Percentiles rank a stretch among this genome's conserved stretches.
phyloP scores from a whole-genome alignment of 1,140 invertebrate genomes.

The Listronotus bonariensis region DNA sequence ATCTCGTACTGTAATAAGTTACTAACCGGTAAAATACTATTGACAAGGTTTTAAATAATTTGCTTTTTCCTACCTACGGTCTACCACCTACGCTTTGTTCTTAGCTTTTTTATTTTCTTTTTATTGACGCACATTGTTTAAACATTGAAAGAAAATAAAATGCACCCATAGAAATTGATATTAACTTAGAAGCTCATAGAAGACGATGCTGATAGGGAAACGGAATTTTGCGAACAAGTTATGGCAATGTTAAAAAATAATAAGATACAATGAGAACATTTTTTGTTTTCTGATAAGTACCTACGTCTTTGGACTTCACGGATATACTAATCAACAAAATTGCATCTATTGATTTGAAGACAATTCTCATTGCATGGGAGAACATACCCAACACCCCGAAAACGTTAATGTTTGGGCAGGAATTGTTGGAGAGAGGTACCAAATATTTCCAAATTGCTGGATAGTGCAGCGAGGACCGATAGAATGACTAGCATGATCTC shows the following conservation, averaged over 20 bases:
- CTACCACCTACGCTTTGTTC: too few relatives aligned
- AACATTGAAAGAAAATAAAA: conserved; percentile 13
- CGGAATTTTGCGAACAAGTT: not conserved
- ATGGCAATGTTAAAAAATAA: conserved; percentile 14
- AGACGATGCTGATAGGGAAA: not conserved
- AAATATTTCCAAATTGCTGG: conserved; percentile 29
- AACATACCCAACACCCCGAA: not conserved
- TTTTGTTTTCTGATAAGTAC: conserved; percentile 10
- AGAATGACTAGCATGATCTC: conserved; percentile 26
- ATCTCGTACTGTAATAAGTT: too few relatives aligned
- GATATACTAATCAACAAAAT: not conserved
- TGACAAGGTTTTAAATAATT: too few relatives aligned
- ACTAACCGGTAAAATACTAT: too few relatives aligned
- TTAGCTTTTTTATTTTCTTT: too few relatives aligned
- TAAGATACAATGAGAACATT: not conserved
- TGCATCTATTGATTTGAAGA: too few relatives aligned
- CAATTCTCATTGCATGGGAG: not conserved
- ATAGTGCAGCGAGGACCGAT: conserved; percentile 27
- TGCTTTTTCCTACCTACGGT: too few relatives aligned
- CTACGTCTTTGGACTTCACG: not conserved
- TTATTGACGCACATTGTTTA: too few relatives aligned
- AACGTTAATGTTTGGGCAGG: not conserved
- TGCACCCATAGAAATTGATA: not conserved
- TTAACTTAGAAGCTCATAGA: conserved; percentile 1
- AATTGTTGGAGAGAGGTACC: not conserved